Evolutionary conservation across 1,140 invertebrate genomes (phyloP), one percentile per base, ranked within the genome.

Genomic region (Globodera ellingtonae): DNA sequence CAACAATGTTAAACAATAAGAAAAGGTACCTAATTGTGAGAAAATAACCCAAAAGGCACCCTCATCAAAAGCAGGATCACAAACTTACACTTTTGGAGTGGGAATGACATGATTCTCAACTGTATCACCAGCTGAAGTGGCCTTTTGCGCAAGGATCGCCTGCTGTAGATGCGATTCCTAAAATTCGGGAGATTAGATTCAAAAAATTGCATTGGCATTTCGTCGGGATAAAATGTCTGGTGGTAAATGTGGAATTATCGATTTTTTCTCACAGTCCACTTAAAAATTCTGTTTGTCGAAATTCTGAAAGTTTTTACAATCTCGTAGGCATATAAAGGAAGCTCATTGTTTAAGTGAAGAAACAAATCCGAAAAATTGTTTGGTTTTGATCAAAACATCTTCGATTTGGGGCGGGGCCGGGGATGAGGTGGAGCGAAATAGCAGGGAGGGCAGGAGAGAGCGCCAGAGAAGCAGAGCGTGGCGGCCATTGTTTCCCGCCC

Each of bases 121-220:
- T 59, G 50, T 44, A 47, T 52, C 84, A 13, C 74, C 84, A 18
- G 75, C 84, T 24, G 83, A 86, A 24, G 71, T 82, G 21, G 83
- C 79, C 52, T 86, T 86, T 66, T 84, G 83, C 44, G 83, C 83
- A 15, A 77, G 71, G 65, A 84, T 84, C 8, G 83, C 83, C 69
- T 86, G 79, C 72, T 84, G 78, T 66, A 84, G 72, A 62, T 84
- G 83, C 35, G 67, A 84, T 70, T 84, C 83, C 83, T 84, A n/a
- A n/a, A 15, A 81, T 21, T 44, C 5, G 18, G 18, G 59, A 1
- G n/a, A 79, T 44, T 48, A 78, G n/a, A 50, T 18, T 10, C 9
- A 5, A 47, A 73, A 78, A 44, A 4, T 76, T 35, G 35, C 35
- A 35, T 76, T 76, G 75, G 75, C 75, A 76, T 18, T 76, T 47